These are phyloP conservation scores for Parotia lawesii DNA, from an alignment of 2,113 vertebrate genomes.

Conservation along the genomic window DNA sequence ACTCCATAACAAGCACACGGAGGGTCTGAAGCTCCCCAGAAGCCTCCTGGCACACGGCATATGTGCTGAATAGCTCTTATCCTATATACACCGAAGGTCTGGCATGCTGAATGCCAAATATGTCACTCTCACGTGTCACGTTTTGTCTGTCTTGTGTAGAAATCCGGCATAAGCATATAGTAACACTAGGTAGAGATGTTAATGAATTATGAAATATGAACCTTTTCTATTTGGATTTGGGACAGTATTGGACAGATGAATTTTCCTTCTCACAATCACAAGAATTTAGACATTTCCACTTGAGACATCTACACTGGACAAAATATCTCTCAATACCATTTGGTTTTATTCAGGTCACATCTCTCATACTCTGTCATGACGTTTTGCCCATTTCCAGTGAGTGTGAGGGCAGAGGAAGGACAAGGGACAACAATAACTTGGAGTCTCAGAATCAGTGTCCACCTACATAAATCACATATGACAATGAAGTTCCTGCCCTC, in stretches of 20 bases:
- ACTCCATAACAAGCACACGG: background rate
- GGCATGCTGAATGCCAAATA: background rate
- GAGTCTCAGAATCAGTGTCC: background rate
- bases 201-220: background rate
- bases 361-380: background rate
- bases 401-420: background rate
- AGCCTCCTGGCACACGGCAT: background rate
- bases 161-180: background rate
- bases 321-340: background rate
- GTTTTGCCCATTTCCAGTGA: background rate
- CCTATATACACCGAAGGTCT: fast-evolving
- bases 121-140: fast-evolving
- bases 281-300: background rate
- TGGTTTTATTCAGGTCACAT: background rate
- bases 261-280: background rate
- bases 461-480: background rate
- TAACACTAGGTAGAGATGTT: background rate
- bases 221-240: background rate
- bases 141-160: background rate
- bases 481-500: background rate
- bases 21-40: background rate
- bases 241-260: background rate
- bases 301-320: background rate
- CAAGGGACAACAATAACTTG: background rate
- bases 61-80: background rate